phyloP scores from a whole-genome alignment of 2,113 vertebrate genomes.

The Chelonoidis abingdonii region DNA sequence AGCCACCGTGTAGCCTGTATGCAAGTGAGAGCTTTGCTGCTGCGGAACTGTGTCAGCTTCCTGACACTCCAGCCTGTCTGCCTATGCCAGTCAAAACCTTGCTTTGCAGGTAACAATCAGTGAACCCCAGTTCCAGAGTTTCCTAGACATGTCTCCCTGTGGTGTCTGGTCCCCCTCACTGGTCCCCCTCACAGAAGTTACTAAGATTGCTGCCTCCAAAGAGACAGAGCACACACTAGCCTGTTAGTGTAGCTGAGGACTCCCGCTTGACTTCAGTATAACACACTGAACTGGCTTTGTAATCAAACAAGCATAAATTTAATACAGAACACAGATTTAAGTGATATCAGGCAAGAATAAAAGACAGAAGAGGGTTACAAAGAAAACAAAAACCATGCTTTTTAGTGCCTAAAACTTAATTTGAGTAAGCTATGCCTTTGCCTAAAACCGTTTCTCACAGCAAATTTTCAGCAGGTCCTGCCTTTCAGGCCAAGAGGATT shows the following conservation, averaged over 20 bases:
- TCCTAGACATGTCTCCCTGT: background rate
- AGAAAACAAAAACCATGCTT: background rate
- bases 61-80: background rate
- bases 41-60: background rate
- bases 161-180: background rate
- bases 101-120: background rate
- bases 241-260: background rate
- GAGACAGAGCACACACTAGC: background rate
- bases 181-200: background rate
- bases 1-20: background rate
- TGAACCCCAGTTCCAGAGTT: background rate
- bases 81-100: background rate
- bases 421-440: background rate
- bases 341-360: background rate
- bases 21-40: background rate
- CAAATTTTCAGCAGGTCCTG: background rate
- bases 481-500: background rate
- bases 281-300: background rate
- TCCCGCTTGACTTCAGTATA: background rate
- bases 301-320: background rate
- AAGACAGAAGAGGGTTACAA: background rate
- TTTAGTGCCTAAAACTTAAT: background rate
- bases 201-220: background rate
- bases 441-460: background rate
- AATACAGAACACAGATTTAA: background rate